Conservation (phyloP, 1,140 invertebrate genomes). For the Diprion similis region DNA sequence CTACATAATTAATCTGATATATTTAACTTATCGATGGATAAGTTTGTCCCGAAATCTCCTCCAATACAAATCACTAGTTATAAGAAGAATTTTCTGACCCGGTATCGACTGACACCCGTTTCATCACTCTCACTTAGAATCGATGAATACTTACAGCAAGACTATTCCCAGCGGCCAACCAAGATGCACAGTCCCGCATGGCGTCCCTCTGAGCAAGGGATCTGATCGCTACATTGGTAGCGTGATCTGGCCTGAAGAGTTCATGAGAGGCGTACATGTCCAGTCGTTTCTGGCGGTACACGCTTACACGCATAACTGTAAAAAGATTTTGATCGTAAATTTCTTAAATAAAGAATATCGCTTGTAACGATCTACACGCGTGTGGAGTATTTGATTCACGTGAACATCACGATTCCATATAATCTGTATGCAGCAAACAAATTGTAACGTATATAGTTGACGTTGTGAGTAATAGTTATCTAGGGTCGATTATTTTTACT, state of each 20-base stretch:
- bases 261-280: slow-evolving; percentile 82
- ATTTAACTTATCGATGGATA: too few relatives aligned
- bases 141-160: slow-evolving; percentile 74
- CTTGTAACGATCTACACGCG: slow-evolving; percentile 1
- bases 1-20: too few relatives aligned
- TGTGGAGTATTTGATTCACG: slow-evolving; percentile 5
- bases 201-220: slow-evolving; percentile 83
- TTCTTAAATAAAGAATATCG: slow-evolving; percentile 2
- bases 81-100: too few relatives aligned
- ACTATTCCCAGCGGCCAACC: slow-evolving; percentile 78
- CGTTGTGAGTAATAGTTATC: too few relatives aligned
- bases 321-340: slow-evolving; percentile 37
- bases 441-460: not conserved
- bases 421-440: not conserved
- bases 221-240: slow-evolving; percentile 78
- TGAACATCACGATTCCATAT: slow-evolving; percentile 16
- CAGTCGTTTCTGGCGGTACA: slow-evolving; percentile 81
- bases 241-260: slow-evolving; percentile 85
- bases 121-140: not conserved
- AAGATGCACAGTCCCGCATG: slow-evolving; percentile 81
- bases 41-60: too few relatives aligned
- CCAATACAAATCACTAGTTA: too few relatives aligned
- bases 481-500: too few relatives aligned
- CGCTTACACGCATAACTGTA: slow-evolving; percentile 86
- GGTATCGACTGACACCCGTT: too few relatives aligned